Evolutionary conservation across 53 echinoderm and acorn worm species (phyloP).

Genomic region (Crossaster papposus): DNA sequence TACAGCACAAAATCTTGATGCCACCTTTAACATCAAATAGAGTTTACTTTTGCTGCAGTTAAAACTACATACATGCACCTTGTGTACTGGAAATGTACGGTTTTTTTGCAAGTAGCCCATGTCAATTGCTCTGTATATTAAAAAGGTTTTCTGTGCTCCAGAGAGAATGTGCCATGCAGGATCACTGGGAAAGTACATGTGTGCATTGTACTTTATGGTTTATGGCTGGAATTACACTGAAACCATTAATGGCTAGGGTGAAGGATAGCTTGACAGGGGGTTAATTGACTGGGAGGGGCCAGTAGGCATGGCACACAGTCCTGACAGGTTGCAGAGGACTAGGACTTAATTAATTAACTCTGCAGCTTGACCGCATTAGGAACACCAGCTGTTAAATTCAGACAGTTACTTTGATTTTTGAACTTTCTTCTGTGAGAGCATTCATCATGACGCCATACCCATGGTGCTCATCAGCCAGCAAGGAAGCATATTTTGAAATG

Average conservation of each 20-base stretch:
- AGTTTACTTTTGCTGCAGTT: no score
- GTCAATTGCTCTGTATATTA: background rate
- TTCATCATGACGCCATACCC: no score
- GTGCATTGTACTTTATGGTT: no score
- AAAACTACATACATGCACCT: no score
- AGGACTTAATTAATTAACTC: background rate
- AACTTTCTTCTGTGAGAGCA: background rate
- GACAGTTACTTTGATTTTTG: background rate
- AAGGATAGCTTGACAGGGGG: constrained; percentile 7
- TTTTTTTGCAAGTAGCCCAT: background rate
- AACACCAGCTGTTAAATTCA: background rate
- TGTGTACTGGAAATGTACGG: background rate
- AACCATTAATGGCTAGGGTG: constrained; percentile 2
- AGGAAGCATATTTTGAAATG: no score
- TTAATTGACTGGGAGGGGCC: constrained; percentile 47
- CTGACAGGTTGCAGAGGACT: background rate
- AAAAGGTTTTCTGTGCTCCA: background rate
- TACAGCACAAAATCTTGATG: no score
- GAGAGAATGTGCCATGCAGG: no score
- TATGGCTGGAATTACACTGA: background rate
- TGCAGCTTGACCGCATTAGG: background rate
- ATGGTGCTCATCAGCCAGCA: no score
- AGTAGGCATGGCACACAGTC: background rate
- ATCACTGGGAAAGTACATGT: no score
- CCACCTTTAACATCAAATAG: no score